These are phyloP conservation scores for Sebastes matsubarae DNA, from an alignment of 2,797 vertebrate species.

Conservation along the genomic window DNA sequence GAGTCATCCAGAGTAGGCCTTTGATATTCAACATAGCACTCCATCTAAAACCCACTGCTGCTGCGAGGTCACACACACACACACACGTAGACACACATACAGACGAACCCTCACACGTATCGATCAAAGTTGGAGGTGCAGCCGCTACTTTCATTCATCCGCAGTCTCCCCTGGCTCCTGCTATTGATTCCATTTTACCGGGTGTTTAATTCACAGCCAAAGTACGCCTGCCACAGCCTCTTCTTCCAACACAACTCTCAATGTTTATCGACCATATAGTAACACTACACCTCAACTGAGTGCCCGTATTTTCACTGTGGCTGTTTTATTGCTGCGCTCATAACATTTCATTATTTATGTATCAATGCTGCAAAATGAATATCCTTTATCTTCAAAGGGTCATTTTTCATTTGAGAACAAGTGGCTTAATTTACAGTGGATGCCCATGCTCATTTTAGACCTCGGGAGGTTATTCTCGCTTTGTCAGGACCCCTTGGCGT, in stretches of 20 bases:
- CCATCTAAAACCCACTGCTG: constrained; percentile 43
- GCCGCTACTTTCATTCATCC: constrained; percentile 68
- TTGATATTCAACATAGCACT: constrained; percentile 48
- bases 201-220: constrained; percentile 68
- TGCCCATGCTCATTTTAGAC: background rate
- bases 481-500: background rate
- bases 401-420: constrained; percentile 2
- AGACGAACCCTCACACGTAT: constrained; percentile 35
- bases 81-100: constrained; percentile 6
- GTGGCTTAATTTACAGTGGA: background rate
- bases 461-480: background rate
- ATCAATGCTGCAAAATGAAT: background rate
- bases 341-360: constrained; percentile 25
- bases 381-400: background rate
- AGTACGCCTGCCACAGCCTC: constrained; percentile 46
- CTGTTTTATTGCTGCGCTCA: constrained; percentile 20
- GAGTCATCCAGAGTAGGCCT: constrained; percentile 51
- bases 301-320: constrained; percentile 26
- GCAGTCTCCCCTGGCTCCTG: constrained; percentile 55
- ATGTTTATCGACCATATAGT: constrained; percentile 59
- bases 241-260: constrained; percentile 56
- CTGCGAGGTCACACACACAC: background rate
- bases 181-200: constrained; percentile 66
- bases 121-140: constrained; percentile 53
- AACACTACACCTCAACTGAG: constrained; percentile 27